Base-by-base conservation (phyloP, 2,797 vertebrate genomes). In the Lates japonicus region DNA sequence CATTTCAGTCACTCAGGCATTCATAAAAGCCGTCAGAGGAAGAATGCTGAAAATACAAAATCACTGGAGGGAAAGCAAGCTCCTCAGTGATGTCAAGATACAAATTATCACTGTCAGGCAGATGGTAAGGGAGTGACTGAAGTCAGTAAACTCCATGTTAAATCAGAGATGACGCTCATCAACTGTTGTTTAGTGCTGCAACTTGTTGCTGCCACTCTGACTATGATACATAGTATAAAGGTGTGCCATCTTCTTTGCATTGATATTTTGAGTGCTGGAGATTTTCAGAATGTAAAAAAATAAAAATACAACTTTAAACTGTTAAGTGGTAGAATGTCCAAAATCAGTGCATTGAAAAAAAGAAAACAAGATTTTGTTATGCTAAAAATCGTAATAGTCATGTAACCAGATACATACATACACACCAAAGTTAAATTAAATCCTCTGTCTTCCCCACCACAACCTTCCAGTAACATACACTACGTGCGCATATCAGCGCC, bases 91-190 rank as follows among this genome's bases (percentile, higher is more conserved):
- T 9, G 14, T 71, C 74, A 65, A 33, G 29, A 73, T 73, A 65
- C 59, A 54, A 80, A 74, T 76, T 20, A 74, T 78, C 60, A 46
- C 48, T 49, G 19, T 49, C 67, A 70, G 59, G 72, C 48, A 81
- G 67, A 74, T 74, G 74, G 69, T 17, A 51, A 75, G 42, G 29
- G 4, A 31, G 46, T 49, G 44, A 83, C 80, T 76, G 44, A 64
- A 76, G 70, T 79, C n/a, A 7, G 29, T 71, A 54, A 51, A 65
- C 25, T 61, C 64, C 63, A 48, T 74, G 29, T 73, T 58, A 33
- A 73, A 68, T 82, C 71, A 70, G 37, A 68, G 39, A 65, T 12
- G 63, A 63, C 22, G 42, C 44, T 74, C 39, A 55, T 44, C 1
- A 58, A 63, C 31, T 31, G 67, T 35, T 71, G 1, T 16, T 61